Evolutionary conservation across 64 coral and sea anemone genomes (phyloP), one percentile per base, ranked within the genome.

Genomic region (Stylophora pistillata): DNA sequence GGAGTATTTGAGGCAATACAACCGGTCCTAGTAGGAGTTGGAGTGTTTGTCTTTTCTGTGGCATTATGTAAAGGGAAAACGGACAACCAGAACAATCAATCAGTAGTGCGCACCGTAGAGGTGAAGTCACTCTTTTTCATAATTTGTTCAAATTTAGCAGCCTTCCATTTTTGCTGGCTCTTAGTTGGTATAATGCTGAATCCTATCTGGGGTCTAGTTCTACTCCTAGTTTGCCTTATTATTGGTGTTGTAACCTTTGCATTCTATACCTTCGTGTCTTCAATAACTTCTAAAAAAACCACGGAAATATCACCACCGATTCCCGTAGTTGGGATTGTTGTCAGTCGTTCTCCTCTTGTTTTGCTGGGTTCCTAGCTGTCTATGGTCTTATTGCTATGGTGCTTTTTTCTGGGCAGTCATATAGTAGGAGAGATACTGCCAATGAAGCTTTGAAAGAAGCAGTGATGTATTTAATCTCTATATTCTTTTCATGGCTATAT

Each of bases 101-200:
- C n/a, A n/a, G n/a, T n/a, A n/a, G n/a, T n/a, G n/a, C n/a, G 6
- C 6, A 41, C 2, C 9, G 9, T n/a, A 68, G 5, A 68, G 9
- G 2, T 23, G 7, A 68, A n/a, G n/a, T 25, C 26, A 10, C 21
- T 23, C 1, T n/a, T 25, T 25, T 68, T 10, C 21, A 23, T 68
- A 68, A 23, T 25, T 25, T 78, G 41, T 56, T 52, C 75, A 56
- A 78, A 78, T 10, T 26, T 78, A 13, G n/a, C 54, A 20, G 17
- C 21, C 10, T 78, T 56, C 53, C 75, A 78, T 56, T 78, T 78
- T 56, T 78, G 75, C 26, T 78, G 75, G 75, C 20, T 58, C 20
- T n/a, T 78, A 53, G 21, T 78, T 25, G 75, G 75, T 78, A 78
- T 78, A 0, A 78, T 78, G 75, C 53, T 53, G 18, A 78, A 78